These are phyloP conservation scores for Pavo muticus DNA, from an alignment of 2,113 vertebrate genomes.

Conservation along the genomic window DNA sequence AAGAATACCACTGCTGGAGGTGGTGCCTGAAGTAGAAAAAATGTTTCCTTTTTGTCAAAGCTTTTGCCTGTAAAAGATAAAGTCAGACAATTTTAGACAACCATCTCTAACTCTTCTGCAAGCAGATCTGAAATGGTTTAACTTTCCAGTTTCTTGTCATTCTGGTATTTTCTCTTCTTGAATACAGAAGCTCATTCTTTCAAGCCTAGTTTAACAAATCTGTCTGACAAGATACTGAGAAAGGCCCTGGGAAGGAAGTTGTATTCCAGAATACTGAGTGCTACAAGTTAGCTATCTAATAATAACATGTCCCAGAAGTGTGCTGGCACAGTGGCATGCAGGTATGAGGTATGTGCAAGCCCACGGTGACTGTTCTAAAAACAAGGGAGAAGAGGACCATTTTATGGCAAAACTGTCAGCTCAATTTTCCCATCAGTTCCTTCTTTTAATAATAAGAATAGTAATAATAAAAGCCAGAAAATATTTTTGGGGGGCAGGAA, in stretches of 20 bases:
- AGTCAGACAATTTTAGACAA: background rate
- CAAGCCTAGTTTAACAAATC: background rate
- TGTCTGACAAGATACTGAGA: background rate
- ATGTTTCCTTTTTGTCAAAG: background rate
- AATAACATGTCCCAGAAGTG: background rate
- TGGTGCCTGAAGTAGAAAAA: background rate
- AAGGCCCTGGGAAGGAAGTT: background rate
- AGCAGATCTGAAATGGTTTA: background rate
- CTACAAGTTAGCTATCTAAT: background rate
- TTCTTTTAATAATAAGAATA: background rate
- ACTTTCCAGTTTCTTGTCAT: background rate
- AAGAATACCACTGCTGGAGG: background rate
- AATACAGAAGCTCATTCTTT: background rate
- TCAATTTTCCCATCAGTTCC: background rate
- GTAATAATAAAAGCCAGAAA: background rate
- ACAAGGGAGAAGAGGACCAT: background rate
- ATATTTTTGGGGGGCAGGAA: accelerated
- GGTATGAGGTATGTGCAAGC: background rate
- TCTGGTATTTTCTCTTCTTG: background rate
- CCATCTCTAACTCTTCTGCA: background rate
- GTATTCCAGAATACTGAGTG: background rate
- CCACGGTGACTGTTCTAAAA: background rate
- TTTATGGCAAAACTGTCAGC: background rate
- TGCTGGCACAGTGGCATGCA: background rate
- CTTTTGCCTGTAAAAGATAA: background rate